phyloP scores from a whole-genome alignment of 1,140 invertebrate species.

The Platyscapa corneri region DNA sequence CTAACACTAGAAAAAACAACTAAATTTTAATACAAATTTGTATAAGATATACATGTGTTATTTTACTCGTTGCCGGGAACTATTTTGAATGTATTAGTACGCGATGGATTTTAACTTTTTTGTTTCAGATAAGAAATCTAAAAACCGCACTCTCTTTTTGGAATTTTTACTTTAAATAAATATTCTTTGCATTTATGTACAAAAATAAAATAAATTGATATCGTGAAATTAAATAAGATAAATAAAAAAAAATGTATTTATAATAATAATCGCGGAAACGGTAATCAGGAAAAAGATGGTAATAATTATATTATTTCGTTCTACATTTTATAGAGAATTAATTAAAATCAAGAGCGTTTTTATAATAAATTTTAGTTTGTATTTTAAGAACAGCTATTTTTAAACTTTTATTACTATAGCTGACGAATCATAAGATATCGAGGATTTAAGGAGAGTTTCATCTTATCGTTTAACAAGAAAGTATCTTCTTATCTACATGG shows the following conservation, averaged over 20 bases:
- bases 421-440: background rate
- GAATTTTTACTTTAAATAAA: too few species aligned
- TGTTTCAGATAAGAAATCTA: too few species aligned
- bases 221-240: background rate
- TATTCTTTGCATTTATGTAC: background rate
- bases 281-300: background rate
- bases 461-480: conserved; percentile 8
- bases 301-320: conserved; percentile 12
- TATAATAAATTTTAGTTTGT: background rate
- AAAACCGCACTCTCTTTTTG: too few species aligned
- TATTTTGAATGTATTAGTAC: too few species aligned
- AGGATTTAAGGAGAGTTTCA: background rate
- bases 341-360: background rate
- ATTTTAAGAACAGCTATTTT: background rate
- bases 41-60: too few species aligned
- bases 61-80: too few species aligned
- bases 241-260: conserved; percentile 18
- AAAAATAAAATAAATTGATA: conserved; percentile 29
- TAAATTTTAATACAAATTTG: too few species aligned
- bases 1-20: too few species aligned
- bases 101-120: too few species aligned
- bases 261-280: conserved; percentile 15
- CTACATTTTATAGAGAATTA: background rate
- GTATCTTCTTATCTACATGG: background rate
- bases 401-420: background rate